phyloP scores from a whole-genome alignment of 2,888 invertebrate species.

The Oligia fasciuncula region DNA sequence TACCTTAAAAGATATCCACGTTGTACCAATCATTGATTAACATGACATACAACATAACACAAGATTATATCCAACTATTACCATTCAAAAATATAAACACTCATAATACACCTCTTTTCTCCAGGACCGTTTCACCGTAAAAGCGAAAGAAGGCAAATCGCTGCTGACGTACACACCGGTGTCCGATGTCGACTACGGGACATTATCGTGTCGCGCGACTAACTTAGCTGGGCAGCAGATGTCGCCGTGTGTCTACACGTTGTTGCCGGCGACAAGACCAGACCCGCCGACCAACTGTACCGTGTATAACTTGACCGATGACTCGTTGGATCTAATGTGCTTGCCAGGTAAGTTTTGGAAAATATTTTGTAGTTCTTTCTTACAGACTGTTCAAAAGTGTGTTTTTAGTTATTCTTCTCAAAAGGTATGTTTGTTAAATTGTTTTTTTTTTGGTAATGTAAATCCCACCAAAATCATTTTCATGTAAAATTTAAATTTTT shows the following conservation, averaged over 20 bases:
- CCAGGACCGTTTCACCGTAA: constrained; percentile 90
- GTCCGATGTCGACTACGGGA: constrained; percentile 94
- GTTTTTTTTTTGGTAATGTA: too few relatives aligned
- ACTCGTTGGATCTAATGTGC: constrained; percentile 94
- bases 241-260: constrained; percentile 93
- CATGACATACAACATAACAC: background rate
- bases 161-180: constrained; percentile 94
- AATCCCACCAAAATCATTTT: too few relatives aligned
- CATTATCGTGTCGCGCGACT: constrained; percentile 93
- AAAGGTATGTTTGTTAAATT: too few relatives aligned
- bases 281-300: constrained; percentile 95
- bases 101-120: constrained; percentile 2
- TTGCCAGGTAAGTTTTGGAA: constrained; percentile 83
- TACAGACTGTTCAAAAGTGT: too few relatives aligned
- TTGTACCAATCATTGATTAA: too few relatives aligned
- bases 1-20: background rate
- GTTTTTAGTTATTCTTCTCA: too few relatives aligned
- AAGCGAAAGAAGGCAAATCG: constrained; percentile 89
- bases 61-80: background rate
- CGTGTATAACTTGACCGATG: constrained; percentile 94
- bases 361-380: background rate
- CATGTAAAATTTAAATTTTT: too few relatives aligned
- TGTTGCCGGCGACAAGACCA: constrained; percentile 94
- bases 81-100: background rate
- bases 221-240: constrained; percentile 93